phyloP scores from a whole-genome alignment of 2,888 invertebrate genomes.

The Pimpla rufipes region DNA sequence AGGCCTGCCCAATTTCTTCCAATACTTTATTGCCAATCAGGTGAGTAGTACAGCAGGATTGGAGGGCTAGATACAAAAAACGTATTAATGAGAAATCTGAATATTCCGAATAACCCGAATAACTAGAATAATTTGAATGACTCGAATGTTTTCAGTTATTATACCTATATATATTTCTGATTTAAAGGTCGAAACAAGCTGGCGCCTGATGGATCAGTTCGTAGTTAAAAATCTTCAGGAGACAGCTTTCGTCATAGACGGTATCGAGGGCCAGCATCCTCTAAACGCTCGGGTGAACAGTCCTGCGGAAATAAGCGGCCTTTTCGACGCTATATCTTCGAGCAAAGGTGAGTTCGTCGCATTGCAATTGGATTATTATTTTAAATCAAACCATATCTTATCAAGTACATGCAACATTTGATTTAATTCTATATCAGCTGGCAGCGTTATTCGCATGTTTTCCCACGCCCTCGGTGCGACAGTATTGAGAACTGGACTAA shows the following conservation, averaged over 20 bases:
- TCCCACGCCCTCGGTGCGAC: constrained; percentile 85
- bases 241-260: constrained; percentile 83
- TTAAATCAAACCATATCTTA: neutral
- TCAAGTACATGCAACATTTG: too few relatives aligned
- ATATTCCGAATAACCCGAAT: too few relatives aligned
- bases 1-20: constrained; percentile 87
- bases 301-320: constrained; percentile 85
- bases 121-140: too few relatives aligned
- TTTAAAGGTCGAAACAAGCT: constrained; percentile 61
- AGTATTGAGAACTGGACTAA: constrained; percentile 84
- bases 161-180: too few relatives aligned
- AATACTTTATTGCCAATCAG: constrained; percentile 83
- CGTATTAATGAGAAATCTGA: too few relatives aligned
- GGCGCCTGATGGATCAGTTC: constrained; percentile 87
- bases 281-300: constrained; percentile 86
- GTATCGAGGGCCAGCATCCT: constrained; percentile 85
- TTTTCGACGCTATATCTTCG: constrained; percentile 88
- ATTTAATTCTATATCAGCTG: too few relatives aligned
- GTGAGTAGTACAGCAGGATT: constrained; percentile 68
- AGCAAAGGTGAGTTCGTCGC: constrained; percentile 86
- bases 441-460: constrained; percentile 87
- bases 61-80: too few relatives aligned
- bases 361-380: neutral
- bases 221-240: constrained; percentile 85
- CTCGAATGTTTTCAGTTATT: too few relatives aligned